A percentile compares a stretch with the other conserved stretches of the same genome.
Evolutionary conservation across 30 jellyfish, hydroid and myxozoan species (phyloP).

Genomic region (Catostylus mosaicus): DNA sequence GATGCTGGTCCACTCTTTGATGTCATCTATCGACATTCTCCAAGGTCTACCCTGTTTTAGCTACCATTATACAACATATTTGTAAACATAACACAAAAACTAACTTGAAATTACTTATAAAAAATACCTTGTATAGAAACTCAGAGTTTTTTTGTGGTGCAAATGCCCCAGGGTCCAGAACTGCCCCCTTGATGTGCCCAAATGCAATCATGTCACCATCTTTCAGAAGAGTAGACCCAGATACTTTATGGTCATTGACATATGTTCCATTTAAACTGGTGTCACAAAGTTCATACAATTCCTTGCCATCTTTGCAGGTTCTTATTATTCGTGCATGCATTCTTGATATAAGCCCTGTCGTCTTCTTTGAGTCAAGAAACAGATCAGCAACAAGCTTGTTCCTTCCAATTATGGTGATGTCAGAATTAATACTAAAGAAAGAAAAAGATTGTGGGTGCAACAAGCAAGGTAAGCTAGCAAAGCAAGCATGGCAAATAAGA

Average conservation of each 20-base stretch:
- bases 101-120: neutral
- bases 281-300: conserved; percentile 62
- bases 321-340: conserved; percentile 77
- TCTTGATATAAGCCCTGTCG: conserved; percentile 75
- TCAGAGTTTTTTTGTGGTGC: conserved; percentile 86
- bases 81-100: neutral
- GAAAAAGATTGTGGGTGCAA: too few relatives aligned
- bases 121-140: conserved; percentile 53
- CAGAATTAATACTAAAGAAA: conserved; percentile 59
- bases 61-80: neutral
- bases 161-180: conserved; percentile 58
- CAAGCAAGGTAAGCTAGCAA: too few relatives aligned
- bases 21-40: too few relatives aligned
- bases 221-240: conserved; percentile 55
- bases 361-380: conserved; percentile 64
- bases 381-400: conserved; percentile 67
- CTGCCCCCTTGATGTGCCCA: conserved; percentile 75
- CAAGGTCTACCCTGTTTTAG: too few relatives aligned
- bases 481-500: too few relatives aligned
- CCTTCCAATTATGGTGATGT: conserved; percentile 74
- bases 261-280: conserved; percentile 85
- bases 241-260: conserved; percentile 69
- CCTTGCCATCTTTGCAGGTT: conserved; percentile 26
- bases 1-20: too few relatives aligned
- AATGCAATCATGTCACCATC: conserved; percentile 76